These are phyloP conservation scores for Okapia johnstoni DNA, from an alignment of 2,113 vertebrate genomes.

Conservation along the genomic window DNA sequence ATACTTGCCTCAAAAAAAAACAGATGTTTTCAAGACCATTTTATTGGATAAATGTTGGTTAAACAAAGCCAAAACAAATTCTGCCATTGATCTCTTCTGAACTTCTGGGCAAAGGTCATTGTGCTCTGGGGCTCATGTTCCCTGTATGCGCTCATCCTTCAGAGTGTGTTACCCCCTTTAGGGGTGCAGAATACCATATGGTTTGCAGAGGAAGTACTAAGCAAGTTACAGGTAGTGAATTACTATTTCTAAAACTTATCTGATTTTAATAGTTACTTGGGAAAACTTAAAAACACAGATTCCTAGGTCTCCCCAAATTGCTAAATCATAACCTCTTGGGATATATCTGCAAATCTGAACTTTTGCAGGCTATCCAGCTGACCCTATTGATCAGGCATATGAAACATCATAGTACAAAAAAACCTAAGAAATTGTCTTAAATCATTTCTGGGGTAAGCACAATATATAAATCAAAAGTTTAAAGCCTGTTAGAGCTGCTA, in stretches of 20 bases:
- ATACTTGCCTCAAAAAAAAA: background rate
- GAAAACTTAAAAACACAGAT: background rate
- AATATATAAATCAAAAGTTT: background rate
- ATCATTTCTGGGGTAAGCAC: background rate
- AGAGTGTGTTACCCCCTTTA: background rate
- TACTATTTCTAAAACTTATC: background rate
- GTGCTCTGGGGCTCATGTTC: background rate
- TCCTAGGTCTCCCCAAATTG: background rate
- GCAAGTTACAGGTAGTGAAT: background rate
- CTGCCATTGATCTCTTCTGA: conserved; percentile 30
- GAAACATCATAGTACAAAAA: background rate
- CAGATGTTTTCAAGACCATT: conserved; percentile 39
- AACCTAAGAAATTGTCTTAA: background rate
- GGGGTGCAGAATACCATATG: background rate
- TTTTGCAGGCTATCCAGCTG: background rate
- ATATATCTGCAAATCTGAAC: background rate
- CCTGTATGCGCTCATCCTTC: background rate
- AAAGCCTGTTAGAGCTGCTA: background rate
- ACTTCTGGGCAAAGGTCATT: background rate
- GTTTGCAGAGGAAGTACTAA: background rate
- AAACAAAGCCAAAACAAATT: conserved; percentile 15
- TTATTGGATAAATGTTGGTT: conserved; percentile 38
- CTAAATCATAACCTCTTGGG: background rate
- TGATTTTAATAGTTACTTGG: conserved; percentile 24
- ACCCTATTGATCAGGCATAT: background rate